These are phyloP conservation scores for Mesaphorura yosii DNA, from an alignment of 1,140 invertebrate genomes.

Conservation along the genomic window DNA sequence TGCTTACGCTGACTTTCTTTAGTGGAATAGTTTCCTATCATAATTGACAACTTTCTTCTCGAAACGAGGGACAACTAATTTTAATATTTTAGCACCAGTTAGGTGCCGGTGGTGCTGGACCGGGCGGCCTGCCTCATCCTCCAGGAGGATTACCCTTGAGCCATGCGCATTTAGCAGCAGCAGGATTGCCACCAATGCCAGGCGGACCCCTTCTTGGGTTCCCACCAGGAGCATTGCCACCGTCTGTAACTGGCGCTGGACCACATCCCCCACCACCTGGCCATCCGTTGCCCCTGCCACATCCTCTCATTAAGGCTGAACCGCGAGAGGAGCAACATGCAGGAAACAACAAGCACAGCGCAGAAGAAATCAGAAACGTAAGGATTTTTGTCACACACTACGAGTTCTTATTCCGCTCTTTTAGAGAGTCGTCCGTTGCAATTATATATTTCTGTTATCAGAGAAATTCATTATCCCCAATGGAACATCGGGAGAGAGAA, in stretches of 20 bases:
- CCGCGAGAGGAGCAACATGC: slow-evolving; percentile 30
- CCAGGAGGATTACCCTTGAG: slow-evolving; percentile 29
- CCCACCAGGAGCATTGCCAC: slow-evolving; percentile 31
- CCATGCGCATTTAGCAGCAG: slow-evolving; percentile 39
- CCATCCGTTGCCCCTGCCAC: slow-evolving; percentile 29
- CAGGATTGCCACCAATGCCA: slow-evolving; percentile 38
- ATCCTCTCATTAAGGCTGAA: slow-evolving; percentile 30
- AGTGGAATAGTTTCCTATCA: not conserved
- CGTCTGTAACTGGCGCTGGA: slow-evolving; percentile 30
- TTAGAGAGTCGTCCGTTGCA: not conserved
- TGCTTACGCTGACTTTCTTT: slow-evolving; percentile 9
- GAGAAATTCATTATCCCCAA: slow-evolving; percentile 81
- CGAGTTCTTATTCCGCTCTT: slow-evolving; percentile 1
- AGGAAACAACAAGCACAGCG: slow-evolving; percentile 20
- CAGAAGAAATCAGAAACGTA: slow-evolving; percentile 31
- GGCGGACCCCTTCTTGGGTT: slow-evolving; percentile 34
- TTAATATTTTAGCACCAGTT: slow-evolving; percentile 21
- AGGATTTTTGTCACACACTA: not conserved
- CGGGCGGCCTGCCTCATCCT: slow-evolving; percentile 24
- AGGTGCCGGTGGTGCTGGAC: slow-evolving; percentile 28
- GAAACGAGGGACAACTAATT: slow-evolving; percentile 7
- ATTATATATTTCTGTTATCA: slow-evolving; percentile 37
- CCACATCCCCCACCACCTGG: slow-evolving; percentile 29
- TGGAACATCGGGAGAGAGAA: slow-evolving; percentile 71
- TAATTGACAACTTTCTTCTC: not conserved